Evolutionary conservation across 1,140 invertebrate genomes (phyloP), one percentile per base, ranked within the genome.

Genomic region (Ectropis grisescens): DNA sequence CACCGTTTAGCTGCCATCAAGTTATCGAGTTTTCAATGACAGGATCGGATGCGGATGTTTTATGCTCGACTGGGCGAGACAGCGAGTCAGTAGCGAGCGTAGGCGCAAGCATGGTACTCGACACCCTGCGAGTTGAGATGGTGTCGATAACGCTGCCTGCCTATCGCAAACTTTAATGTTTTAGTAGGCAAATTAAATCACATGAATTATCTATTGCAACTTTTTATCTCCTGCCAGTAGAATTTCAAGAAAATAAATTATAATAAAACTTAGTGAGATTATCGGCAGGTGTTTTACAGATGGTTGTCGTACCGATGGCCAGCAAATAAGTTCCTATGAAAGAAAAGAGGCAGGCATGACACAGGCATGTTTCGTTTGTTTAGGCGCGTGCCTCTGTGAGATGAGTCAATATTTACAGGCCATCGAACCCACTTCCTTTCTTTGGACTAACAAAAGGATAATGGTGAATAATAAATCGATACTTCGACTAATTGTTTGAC

Each of bases 381-480:
- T 51, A 57, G 49, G 39, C 48, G 42, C 54, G 44, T 58, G 37
- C 49, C 51, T 48, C 37, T 41, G 29, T 32, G 42, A 54, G 52
- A 59, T 58, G 50, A 59, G 59, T 69, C 58, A 71, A 71, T 67
- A 71, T 71, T 69, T 57, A 53, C 47, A 57, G 65, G 69, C 69
- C 51, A 44, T 53, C 41, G 69, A 65, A 57, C 60, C 39, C 27
- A 51, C 41, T 46, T 51, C 41, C 36, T 47, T 45, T 32, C 31
- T 37, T 40, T 22, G 25, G n/a, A n/a, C n/a, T 30, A 27, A 33
- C 15, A 13, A 37, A 39, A 52, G 31, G 37, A 42, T 47, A 43
- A 38, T 32, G 42, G 38, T 37, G 16, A 8, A 4, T 19, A 41
- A 33, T n/a, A 26, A 19, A 15, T 11, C 12, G 16, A 31, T 42